Conservation (phyloP, 2,113 vertebrate genomes). For the Dunckerocampus dactyliophorus region DNA sequence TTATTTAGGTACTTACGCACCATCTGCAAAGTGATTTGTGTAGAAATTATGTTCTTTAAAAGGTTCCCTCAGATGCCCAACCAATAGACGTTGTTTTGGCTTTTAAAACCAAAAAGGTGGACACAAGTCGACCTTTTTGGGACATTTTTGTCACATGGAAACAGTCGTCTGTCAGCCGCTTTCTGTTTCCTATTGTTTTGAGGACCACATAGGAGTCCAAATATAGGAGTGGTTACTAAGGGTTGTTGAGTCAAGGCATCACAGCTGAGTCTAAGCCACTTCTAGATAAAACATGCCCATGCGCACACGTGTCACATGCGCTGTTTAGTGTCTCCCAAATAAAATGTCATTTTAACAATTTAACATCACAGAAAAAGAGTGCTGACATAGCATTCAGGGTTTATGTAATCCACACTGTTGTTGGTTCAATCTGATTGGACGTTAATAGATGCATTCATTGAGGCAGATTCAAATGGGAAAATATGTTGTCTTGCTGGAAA, state of each 20-base stretch:
- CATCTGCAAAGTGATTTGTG: conserved; percentile 2
- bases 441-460: too few relatives aligned
- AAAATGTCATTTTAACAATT: too few relatives aligned
- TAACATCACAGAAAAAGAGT: too few relatives aligned
- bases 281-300: conserved; percentile 40
- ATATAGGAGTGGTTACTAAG: conserved; percentile 75
- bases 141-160: conserved; percentile 64
- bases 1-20: background rate
- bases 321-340: too few relatives aligned
- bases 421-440: too few relatives aligned
- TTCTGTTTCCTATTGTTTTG: conserved; percentile 75
- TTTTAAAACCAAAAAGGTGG: conserved; percentile 48
- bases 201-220: conserved; percentile 63
- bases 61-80: too few relatives aligned
- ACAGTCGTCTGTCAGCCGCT: conserved; percentile 64
- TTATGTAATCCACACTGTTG: too few relatives aligned
- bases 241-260: conserved; percentile 34
- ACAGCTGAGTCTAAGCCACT: conserved; percentile 62
- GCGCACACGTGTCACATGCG: too few relatives aligned
- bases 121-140: conserved; percentile 53
- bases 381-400: too few relatives aligned
- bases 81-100: conserved; percentile 5
- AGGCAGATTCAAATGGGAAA: too few relatives aligned
- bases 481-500: too few relatives aligned
- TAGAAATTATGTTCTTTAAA: too few relatives aligned